Conservation (phyloP, 2,797 vertebrate species). For the Chloroceryle inda region DNA sequence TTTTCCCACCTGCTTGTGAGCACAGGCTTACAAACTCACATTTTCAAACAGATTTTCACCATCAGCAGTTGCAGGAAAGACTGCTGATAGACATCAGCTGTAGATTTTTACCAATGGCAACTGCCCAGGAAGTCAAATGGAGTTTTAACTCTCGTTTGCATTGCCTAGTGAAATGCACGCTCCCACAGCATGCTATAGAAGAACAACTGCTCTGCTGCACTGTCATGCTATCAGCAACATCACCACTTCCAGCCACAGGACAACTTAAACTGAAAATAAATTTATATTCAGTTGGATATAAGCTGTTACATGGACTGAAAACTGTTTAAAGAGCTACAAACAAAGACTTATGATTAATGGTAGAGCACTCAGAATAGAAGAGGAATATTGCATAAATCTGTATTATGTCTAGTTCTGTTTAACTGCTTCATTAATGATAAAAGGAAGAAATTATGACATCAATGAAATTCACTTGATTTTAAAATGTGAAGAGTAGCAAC, state of each 20-base stretch:
- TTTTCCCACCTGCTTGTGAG: not conserved
- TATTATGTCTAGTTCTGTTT: constrained; percentile 12
- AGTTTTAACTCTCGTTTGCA: not conserved
- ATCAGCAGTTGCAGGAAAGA: not conserved
- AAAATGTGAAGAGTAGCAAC: constrained; percentile 17
- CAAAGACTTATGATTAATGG: constrained; percentile 21
- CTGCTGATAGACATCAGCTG: not conserved
- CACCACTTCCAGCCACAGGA: not conserved
- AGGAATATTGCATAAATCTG: constrained; percentile 11
- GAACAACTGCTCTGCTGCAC: not conserved
- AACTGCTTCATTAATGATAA: constrained; percentile 26
- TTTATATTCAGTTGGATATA: not conserved
- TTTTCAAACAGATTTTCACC: not conserved
- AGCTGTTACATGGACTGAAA: not conserved
- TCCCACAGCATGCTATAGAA: not conserved
- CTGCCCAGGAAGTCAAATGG: not conserved
- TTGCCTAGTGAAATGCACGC: not conserved
- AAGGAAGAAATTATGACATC: not conserved
- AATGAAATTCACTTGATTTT: not conserved
- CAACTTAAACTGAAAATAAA: not conserved
- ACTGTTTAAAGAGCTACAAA: not conserved
- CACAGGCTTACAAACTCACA: not conserved
- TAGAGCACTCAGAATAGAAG: constrained; percentile 6
- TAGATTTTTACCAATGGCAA: not conserved
- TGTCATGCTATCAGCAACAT: not conserved